These are phyloP conservation scores for Rhabdomys dilectus DNA, from an alignment of 2,113 vertebrate genomes.

Conservation along the genomic window DNA sequence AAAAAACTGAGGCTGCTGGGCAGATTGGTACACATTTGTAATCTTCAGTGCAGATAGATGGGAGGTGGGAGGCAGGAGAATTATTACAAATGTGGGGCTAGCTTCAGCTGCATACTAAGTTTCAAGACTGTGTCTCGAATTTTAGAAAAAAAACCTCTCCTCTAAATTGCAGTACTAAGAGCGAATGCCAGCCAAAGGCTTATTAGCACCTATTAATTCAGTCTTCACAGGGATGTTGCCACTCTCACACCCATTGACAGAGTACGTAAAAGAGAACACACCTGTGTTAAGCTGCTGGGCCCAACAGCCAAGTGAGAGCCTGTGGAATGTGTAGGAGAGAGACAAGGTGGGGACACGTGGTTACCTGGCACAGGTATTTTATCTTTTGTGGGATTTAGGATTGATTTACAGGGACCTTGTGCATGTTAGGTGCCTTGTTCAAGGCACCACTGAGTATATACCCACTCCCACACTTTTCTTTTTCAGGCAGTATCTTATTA, in stretches of 20 bases:
- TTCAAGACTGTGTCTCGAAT: background rate
- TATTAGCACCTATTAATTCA: background rate
- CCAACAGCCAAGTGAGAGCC: background rate
- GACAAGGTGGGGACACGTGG: background rate
- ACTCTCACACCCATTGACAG: background rate
- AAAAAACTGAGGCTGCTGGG: background rate
- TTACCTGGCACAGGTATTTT: background rate
- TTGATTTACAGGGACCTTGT: background rate
- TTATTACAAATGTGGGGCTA: no score
- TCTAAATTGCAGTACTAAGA: background rate
- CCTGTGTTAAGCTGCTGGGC: background rate
- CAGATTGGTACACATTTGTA: no score
- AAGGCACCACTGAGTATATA: background rate
- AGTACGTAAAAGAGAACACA: background rate
- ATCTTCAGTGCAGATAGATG: background rate
- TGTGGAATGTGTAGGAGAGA: background rate
- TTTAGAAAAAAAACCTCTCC: background rate
- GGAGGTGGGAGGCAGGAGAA: background rate
- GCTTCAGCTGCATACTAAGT: background rate
- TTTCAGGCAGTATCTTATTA: background rate
- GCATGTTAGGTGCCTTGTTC: background rate
- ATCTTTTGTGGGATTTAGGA: background rate
- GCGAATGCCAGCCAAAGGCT: background rate
- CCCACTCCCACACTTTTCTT: background rate
- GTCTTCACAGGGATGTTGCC: background rate